Base-by-base conservation (phyloP, 2,797 vertebrate species). In the Spinus olivaceus region DNA sequence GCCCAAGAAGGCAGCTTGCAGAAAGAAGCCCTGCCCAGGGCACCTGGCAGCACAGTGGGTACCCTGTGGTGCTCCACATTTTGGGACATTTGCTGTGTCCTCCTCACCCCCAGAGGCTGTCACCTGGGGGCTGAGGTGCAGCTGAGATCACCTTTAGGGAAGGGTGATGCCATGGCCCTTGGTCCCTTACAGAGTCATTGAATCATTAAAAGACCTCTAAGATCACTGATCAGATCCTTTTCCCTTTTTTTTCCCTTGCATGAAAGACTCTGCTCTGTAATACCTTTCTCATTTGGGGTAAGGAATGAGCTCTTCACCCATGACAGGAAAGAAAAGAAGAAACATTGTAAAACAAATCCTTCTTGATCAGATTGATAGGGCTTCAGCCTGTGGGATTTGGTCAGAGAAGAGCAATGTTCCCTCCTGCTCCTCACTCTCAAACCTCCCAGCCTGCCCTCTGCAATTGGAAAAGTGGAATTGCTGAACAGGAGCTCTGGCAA, bases 1-100 rank as follows among this genome's bases (percentile, higher is more conserved):
- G 39, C 39, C 46, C 67, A 20, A 64, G 65, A 28, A 78, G 57
- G 56, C 37, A 60, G 46, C 24, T 27, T 60, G 23, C 41, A 60
- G 28, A 74, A 28, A 28, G 20, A 51, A 81, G 37, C n/a, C 44
- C 33, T 47, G 49, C 49, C 60, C 73, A 74, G 69, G 67, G 16
- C 46, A 25, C 0, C 5, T n/a, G 79, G 32, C 66, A 69, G 70
- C 32, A 47, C 0, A 0, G n/a, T 0, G 3, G 42, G 25, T 5
- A 17, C 28, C 39, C 81, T 17, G 1, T 3, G 37, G 21, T 20
- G 35, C 23, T 69, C 37, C 54, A 63, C 10, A 8, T 59, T 66
- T 66, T n/a, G 44, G 39, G 39, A 39, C 2, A 6, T 14, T 44
- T 63, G 32, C 20, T 5, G 5, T 7, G 18, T 9, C 57, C 61